These are phyloP conservation scores for Agrotis clavis DNA, from an alignment of 2,888 invertebrate species.

Conservation along the genomic window DNA sequence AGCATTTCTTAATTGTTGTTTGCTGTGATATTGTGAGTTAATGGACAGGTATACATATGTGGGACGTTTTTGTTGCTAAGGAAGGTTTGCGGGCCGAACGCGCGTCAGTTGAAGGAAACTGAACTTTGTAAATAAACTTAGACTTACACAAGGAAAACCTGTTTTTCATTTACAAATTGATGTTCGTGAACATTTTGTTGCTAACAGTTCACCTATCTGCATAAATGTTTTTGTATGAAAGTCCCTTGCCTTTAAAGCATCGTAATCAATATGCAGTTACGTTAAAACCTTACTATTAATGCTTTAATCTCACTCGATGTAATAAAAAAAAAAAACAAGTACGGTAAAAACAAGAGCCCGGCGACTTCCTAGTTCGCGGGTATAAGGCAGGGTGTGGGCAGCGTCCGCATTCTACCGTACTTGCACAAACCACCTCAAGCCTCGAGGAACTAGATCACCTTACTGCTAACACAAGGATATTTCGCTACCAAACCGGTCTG, in stretches of 20 bases:
- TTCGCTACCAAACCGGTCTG: slow-evolving; percentile 80
- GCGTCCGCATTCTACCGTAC: slow-evolving; percentile 88
- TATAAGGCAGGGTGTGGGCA: slow-evolving; percentile 79
- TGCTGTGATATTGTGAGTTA: slow-evolving; percentile 91
- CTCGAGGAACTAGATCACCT: slow-evolving; percentile 86
- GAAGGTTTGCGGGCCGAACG: slow-evolving; percentile 75
- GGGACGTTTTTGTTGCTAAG: slow-evolving; percentile 82
- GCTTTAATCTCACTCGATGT: slow-evolving; percentile 19
- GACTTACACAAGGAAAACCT: slow-evolving; percentile 68
- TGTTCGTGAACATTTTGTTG: slow-evolving; percentile 15
- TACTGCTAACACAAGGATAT: slow-evolving; percentile 86
- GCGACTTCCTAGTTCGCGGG: slow-evolving; percentile 83
- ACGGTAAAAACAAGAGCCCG: slow-evolving; percentile 66
- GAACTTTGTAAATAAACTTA: slow-evolving; percentile 88
- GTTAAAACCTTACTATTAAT: slow-evolving; percentile 22
- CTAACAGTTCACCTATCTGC: background rate
- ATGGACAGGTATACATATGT: slow-evolving; percentile 85
- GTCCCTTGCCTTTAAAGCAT: background rate
- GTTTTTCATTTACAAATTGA: slow-evolving; percentile 48
- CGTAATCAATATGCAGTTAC: slow-evolving; percentile 15
- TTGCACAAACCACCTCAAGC: slow-evolving; percentile 74
- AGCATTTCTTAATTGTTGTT: slow-evolving; percentile 90
- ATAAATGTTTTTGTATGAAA: slow-evolving; percentile 8
- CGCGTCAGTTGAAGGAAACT: slow-evolving; percentile 76
- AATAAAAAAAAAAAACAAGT: slow-evolving; percentile 49